Percentiles rank a stretch among this genome's conserved stretches.
These are phyloP conservation scores for Amphiprion percula DNA, from an alignment of 2,113 vertebrate species.

Conservation along the genomic window DNA sequence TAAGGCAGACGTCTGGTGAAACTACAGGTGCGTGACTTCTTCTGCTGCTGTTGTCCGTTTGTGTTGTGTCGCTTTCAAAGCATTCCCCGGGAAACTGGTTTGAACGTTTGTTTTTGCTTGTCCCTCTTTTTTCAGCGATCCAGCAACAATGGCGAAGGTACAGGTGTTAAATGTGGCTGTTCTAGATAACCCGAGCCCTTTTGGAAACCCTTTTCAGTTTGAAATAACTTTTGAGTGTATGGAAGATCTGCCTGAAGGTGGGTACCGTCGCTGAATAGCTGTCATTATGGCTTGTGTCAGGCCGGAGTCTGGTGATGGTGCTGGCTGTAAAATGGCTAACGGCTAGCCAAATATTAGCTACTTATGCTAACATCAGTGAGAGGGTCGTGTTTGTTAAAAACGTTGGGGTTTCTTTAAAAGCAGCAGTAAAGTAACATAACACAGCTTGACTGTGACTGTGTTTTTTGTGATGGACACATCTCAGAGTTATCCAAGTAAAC, in stretches of 20 bases:
- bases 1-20: neutral
- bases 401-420: neutral
- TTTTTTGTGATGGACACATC: neutral
- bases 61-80: constrained; percentile 36
- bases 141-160: constrained; percentile 91
- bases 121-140: constrained; percentile 26
- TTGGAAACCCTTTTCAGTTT: constrained; percentile 94
- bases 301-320: neutral
- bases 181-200: constrained; percentile 92
- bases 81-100: constrained; percentile 55
- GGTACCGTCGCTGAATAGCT: constrained; percentile 23
- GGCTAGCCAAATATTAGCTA: constrained; percentile 34
- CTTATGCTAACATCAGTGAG: neutral
- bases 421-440: neutral
- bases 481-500: neutral
- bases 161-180: constrained; percentile 92
- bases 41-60: neutral
- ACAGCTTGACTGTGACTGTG: neutral
- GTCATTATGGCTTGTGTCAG: neutral
- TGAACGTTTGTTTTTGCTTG: constrained; percentile 60
- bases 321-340: constrained; percentile 25
- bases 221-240: constrained; percentile 95
- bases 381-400: neutral
- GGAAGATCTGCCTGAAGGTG: constrained; percentile 92
- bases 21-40: neutral